Percentiles rank a stretch among this genome's conserved stretches.
These are phyloP conservation scores for Neodiprion fabricii DNA, from an alignment of 1,140 invertebrate species.

Conservation along the genomic window DNA sequence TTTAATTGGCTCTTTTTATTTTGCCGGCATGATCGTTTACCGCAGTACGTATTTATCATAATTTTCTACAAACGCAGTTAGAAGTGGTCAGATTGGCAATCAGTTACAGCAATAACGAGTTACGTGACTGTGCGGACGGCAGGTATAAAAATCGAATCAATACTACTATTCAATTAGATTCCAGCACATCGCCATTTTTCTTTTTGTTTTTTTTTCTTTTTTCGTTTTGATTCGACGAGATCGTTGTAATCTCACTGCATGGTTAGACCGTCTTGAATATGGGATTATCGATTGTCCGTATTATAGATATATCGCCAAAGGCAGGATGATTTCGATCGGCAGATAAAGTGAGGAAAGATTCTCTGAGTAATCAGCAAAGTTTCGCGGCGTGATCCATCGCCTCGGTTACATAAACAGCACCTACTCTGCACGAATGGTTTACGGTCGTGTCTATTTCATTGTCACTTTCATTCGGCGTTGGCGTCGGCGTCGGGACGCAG, in stretches of 20 bases:
- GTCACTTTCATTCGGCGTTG: background rate
- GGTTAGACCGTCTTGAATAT: no score
- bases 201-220: background rate
- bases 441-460: background rate
- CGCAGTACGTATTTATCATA: background rate
- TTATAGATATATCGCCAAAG: background rate
- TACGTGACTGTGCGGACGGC: background rate
- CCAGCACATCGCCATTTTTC: background rate
- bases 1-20: no score
- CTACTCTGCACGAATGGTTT: background rate
- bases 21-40: no score
- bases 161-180: background rate
- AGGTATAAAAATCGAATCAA: background rate
- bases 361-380: background rate
- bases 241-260: background rate
- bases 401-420: background rate
- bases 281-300: background rate
- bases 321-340: background rate
- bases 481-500: background rate
- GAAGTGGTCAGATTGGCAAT: background rate
- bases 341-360: background rate
- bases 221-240: background rate
- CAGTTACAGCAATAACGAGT: background rate
- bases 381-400: background rate
- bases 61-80: slow-evolving; percentile 2